Conservation (phyloP, 2,113 vertebrate species). For the Amphiprion percula region DNA sequence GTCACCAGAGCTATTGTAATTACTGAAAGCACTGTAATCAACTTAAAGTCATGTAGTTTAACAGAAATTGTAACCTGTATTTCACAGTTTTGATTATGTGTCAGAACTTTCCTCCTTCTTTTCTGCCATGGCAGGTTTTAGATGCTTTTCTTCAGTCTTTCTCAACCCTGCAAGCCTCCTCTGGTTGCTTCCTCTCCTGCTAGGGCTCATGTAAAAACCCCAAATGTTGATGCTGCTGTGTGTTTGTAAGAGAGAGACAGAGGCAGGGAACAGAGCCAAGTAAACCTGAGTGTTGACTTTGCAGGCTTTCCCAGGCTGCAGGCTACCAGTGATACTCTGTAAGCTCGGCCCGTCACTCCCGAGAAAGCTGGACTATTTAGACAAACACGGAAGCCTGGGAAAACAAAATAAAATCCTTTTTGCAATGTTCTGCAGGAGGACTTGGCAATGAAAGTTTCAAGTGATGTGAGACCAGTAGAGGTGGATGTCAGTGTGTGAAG, state of each 20-base stretch:
- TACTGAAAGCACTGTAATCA: conserved; percentile 2
- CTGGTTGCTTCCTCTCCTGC: conserved; percentile 40
- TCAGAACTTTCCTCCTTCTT: not conserved
- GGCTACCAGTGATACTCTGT: conserved; percentile 44
- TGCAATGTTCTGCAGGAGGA: conserved; percentile 33
- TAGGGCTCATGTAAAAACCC: conserved; percentile 47
- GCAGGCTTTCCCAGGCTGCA: conserved; percentile 64
- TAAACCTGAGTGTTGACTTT: conserved; percentile 76
- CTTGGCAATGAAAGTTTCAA: conserved; percentile 18
- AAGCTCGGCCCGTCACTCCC: conserved; percentile 14
- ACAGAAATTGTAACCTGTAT: conserved; percentile 26
- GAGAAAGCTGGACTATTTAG: conserved; percentile 61
- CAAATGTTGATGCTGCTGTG: conserved; percentile 40
- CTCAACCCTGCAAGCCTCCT: conserved; percentile 28
- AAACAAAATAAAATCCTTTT: conserved; percentile 58
- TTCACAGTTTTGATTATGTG: conserved; percentile 3
- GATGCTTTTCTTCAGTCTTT: conserved; percentile 27
- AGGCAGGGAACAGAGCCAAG: conserved; percentile 46
- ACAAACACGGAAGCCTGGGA: conserved; percentile 51
- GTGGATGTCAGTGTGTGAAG: not conserved
- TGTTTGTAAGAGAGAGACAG: conserved; percentile 37
- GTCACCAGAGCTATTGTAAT: conserved; percentile 10
- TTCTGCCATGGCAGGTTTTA: conserved; percentile 4
- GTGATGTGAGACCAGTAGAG: not conserved
- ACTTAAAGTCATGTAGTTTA: not conserved